Base-by-base conservation (phyloP, 2,113 vertebrate genomes). In the Cebus imitator region DNA sequence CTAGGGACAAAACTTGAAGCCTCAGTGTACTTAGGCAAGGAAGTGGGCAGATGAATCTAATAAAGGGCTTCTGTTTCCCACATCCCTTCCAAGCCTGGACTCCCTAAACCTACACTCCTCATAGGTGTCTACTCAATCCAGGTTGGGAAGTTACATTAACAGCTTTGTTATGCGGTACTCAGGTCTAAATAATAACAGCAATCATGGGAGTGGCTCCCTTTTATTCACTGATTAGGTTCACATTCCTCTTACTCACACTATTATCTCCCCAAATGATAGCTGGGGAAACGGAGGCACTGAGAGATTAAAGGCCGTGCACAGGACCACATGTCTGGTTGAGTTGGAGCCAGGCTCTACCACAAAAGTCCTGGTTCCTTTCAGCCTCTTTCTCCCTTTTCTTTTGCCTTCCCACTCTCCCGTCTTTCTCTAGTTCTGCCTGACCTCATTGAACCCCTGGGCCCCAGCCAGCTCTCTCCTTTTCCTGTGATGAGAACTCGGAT, bases 31-130 rank as follows among this genome's bases (percentile, higher is more conserved):
- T 70, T n/a, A 20, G 68, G 16, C 11, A 5, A n/a, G 43, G 61
- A 37, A 35, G 11, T 4, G 12, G 58, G n/a, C 18, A n/a, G 2
- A 1, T 0, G 37, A 21, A 9, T n/a, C 64, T 35, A 35, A 43
- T 57, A 35, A 27, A 50, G 76, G 37, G 27, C 9, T 16, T 35
- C 73, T 20, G 45, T 16, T 27, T 45, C 75, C 83, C n/a, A 14
- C 32, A 35, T 61, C 64, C 35, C 58, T 84, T 87, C 40, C 32
- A 82, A 52, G 20, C 18, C 58, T n/a, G 35, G 45, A 8, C 17
- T 70, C 32, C 76, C 85, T 30, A 64, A 30, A 17, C 55, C 27
- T 55, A 78, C 30, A 61, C 75, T 25, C 9, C 6, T 27, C 30
- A 2, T 0, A 4, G 70, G 61, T 57, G 0, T 83, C 52, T 23